Base-by-base conservation (phyloP, 2,888 invertebrate genomes). In the Spodoptera exigua region DNA sequence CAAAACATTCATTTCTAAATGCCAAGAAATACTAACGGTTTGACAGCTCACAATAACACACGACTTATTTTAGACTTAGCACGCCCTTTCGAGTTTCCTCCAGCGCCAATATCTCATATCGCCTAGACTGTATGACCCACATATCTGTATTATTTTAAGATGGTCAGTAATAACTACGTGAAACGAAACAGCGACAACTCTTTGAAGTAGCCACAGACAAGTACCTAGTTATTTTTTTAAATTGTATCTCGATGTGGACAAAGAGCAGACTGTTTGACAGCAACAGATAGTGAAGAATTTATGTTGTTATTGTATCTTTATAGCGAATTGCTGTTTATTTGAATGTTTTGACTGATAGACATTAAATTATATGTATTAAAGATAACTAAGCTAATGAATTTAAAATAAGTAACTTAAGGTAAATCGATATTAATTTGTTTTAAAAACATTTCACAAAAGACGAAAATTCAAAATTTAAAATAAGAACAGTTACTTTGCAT, bases 61-160 rank as follows among this genome's bases (percentile, higher is more conserved):
- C 13, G 43, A 45, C 55, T 54, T 53, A 62, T 63, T 74, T 57
- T 65, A 65, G 54, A 48, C 43, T 34, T 66, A 70, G 61, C 61
- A 64, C 57, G 54, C 44, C 59, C 57, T 62, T 66, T 66, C 59
- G 46, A 41, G 49, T 59, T 72, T 53, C 48, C 61, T 55, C 46
- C 11, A 46, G 62, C 69, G 69, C 74, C 70, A 80, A 76, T 74
- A 76, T 71, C 71, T 77, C 76, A 78, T 80, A 74, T 64, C 48
- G 79, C 70, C 76, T 76, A 79, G 83, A 79, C 81, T 75, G 74
- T 73, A 74, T 84, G 86, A 87, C 87, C 87, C 79, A 87, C 75
- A 81, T 85, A 68, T 49, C 53, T 21, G 74, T 72, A 81, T 84
- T 88, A 88, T 88, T 88, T 88, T 79, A 61, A 80, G 78, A 74